These are phyloP conservation scores for Herminia tarsipennalis DNA, from an alignment of 2,888 invertebrate genomes.

Conservation along the genomic window DNA sequence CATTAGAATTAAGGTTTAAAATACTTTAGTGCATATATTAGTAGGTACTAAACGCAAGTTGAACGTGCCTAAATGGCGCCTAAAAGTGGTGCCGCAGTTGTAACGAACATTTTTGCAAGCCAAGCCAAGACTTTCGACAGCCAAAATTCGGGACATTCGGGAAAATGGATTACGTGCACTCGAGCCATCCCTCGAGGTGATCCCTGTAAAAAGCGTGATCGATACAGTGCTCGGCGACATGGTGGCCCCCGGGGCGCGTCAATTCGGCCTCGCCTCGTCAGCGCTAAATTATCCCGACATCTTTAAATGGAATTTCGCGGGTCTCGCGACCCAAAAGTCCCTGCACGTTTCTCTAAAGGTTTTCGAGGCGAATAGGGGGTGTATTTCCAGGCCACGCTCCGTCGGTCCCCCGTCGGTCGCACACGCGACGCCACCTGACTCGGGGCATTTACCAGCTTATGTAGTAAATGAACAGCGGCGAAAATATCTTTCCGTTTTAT, in stretches of 20 bases:
- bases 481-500: conserved; percentile 28
- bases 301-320: conserved; percentile 85
- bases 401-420: conserved; percentile 60
- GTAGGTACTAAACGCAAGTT: conserved; percentile 13
- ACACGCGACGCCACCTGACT: conserved; percentile 72
- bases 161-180: conserved; percentile 68
- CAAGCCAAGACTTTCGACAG: conserved; percentile 58
- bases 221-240: conserved; percentile 69
- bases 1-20: no score
- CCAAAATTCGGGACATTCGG: conserved; percentile 53
- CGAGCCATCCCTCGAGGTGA: conserved; percentile 62
- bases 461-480: conserved; percentile 39
- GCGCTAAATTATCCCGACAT: conserved; percentile 84
- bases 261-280: conserved; percentile 82
- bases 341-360: conserved; percentile 62
- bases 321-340: conserved; percentile 69
- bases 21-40: conserved; percentile 15
- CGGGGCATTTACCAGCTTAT: conserved; percentile 49
- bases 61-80: conserved; percentile 48
- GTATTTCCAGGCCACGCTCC: conserved; percentile 60
- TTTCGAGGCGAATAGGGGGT: conserved; percentile 54
- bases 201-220: conserved; percentile 69
- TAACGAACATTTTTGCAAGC: conserved; percentile 49
- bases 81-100: conserved; percentile 46
- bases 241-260: conserved; percentile 75